These are phyloP conservation scores for Odontocolon sp. DNA, from an alignment of 2,888 invertebrate species.

Conservation along the genomic window DNA sequence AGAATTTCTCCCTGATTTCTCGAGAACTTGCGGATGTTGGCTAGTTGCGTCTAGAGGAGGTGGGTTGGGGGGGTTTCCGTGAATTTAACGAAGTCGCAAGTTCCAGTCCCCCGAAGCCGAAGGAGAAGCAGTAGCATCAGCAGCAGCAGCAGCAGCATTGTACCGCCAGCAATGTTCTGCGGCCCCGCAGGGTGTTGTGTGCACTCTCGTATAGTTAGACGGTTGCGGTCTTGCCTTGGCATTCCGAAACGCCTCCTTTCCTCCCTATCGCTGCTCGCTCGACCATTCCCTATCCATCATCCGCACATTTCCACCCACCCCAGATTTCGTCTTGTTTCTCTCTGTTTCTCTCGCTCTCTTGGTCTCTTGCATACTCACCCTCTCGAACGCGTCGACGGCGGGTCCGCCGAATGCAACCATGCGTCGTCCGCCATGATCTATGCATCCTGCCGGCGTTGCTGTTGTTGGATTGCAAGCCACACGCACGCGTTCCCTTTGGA, in stretches of 20 bases:
- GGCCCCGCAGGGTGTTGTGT: conserved; percentile 35
- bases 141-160: conserved; percentile 2
- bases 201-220: conserved; percentile 63
- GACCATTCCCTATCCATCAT: conserved; percentile 81
- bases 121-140: neutral
- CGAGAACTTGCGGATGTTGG: conserved; percentile 10
- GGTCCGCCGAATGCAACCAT: conserved; percentile 76
- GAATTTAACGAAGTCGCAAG: conserved; percentile 48
- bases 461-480: conserved; percentile 54
- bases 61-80: conserved; percentile 19
- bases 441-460: conserved; percentile 79
- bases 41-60: conserved; percentile 11
- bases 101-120: conserved; percentile 4
- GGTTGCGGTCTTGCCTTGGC: conserved; percentile 72
- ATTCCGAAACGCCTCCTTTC: conserved; percentile 75
- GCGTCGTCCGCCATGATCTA: conserved; percentile 80
- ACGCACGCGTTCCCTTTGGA: conserved; percentile 77
- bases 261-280: conserved; percentile 69
- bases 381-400: conserved; percentile 57
- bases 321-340: conserved; percentile 60
- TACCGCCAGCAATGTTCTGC: conserved; percentile 27
- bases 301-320: conserved; percentile 77
- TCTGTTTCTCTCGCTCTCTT: conserved; percentile 39
- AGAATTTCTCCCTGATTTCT: conserved; percentile 48
- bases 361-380: conserved; percentile 48